Conservation (phyloP, 2,113 vertebrate species). For the Upupa epops region DNA sequence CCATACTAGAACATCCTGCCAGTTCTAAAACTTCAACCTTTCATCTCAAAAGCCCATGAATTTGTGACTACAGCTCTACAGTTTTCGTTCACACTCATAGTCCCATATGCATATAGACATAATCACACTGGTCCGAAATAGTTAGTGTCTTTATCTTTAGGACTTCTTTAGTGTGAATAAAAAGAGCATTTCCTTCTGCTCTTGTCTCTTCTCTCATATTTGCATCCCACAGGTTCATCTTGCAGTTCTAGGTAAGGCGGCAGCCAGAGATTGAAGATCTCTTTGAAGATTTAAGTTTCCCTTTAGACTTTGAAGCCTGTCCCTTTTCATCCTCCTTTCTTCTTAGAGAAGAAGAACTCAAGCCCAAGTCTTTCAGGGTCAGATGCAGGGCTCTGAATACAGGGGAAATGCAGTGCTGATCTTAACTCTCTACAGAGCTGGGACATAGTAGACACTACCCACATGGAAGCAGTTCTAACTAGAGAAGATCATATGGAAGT, state of each 20-base stretch:
- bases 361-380: background rate
- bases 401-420: background rate
- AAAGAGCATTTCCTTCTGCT: background rate
- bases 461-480: background rate
- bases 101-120: background rate
- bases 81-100: background rate
- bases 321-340: background rate
- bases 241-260: background rate
- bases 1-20: background rate
- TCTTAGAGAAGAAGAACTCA: background rate
- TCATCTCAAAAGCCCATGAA: background rate
- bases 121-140: background rate
- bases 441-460: background rate
- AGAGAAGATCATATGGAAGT: background rate
- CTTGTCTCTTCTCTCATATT: background rate
- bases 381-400: background rate
- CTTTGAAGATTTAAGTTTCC: slow-evolving; percentile 29
- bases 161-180: background rate
- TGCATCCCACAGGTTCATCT: background rate
- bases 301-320: slow-evolving; percentile 28
- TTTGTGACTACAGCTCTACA: background rate
- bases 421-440: background rate
- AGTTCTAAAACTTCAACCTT: background rate
- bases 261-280: background rate
- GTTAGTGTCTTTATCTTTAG: background rate